Base-by-base conservation (phyloP, 2,113 vertebrate genomes). In the Ailuropoda melanoleuca region DNA sequence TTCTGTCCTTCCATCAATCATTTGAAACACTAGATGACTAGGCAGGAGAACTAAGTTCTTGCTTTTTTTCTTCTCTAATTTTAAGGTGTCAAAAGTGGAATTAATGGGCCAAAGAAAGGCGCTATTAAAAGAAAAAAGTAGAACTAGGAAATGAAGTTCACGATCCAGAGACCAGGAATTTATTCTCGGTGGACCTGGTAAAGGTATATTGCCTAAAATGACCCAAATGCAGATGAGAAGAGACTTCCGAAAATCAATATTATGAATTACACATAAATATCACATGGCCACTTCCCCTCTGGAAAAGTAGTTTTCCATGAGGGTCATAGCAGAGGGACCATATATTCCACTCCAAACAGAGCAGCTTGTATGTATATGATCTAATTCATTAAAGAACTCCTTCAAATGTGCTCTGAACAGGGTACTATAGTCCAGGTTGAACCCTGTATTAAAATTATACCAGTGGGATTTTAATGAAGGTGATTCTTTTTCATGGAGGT, bases 1-100 rank as follows among this genome's bases (percentile, higher is more conserved):
- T 34, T 34, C 72, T 96, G 26, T 86, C 62, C 90, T 89, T 60
- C 90, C 83, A 97, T 97, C 96, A 95, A 82, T 98, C 97, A 96
- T 94, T 70, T 62, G 8, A 66, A 97, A 98, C 60, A 93, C 72
- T 89, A 0, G 1, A 82, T 96, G 77, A 97, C 93, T 83, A 83
- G 60, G 93, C 84, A 94, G 77, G 48, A 94, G 29, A 91, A 92
- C 78, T 90, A 82, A 72, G 60, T 93, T 96, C 93, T 95, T 95
- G 43, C 85, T 60, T 92, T 96, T 97, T 77, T 75, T 66, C 78
- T 75, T 48, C 88, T 95, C 96, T 96, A 96, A 95, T 95, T 97
- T 97, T 82, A 93, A 96, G 58, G 72, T 97, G 93, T 98, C 96
- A 98, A 88, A 97, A 94, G 87, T 93, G 84, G 92, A 98, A 97